phyloP scores from a whole-genome alignment of 1,140 invertebrate species.

The Euglossa dilemma region DNA sequence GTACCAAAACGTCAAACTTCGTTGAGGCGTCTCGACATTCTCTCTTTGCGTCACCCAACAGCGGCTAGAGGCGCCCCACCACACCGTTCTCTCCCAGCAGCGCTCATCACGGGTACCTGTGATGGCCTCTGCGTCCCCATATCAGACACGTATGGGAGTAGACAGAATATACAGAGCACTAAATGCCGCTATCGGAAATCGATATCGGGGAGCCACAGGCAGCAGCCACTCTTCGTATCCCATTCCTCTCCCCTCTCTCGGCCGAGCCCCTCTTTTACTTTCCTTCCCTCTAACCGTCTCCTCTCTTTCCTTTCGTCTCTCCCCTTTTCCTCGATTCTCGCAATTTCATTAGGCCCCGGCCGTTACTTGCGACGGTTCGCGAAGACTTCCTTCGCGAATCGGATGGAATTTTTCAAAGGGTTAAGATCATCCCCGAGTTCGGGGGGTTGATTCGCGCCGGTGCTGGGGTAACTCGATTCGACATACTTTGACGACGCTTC shows the following conservation, averaged over 20 bases:
- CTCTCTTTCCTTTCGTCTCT: slow-evolving; percentile 8
- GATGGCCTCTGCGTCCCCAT: slow-evolving; percentile 66
- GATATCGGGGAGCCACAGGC: slow-evolving; percentile 79
- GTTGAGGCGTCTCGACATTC: slow-evolving; percentile 47
- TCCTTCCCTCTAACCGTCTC: slow-evolving; percentile 18
- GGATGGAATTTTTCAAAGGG: slow-evolving; percentile 54
- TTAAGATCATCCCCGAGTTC: neutral
- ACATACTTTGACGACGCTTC: neutral
- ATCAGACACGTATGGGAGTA: slow-evolving; percentile 77
- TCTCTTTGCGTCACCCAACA: slow-evolving; percentile 64
- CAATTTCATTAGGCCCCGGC: slow-evolving; percentile 56
- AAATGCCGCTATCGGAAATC: slow-evolving; percentile 81
- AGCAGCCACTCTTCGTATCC: slow-evolving; percentile 75
- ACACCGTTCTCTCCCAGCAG: slow-evolving; percentile 18
- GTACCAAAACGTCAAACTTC: slow-evolving; percentile 53
- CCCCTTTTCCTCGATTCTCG: slow-evolving; percentile 24
- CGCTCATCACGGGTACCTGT: slow-evolving; percentile 65
- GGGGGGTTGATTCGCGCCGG: neutral
- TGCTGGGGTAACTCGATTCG: neutral
- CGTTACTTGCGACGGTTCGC: slow-evolving; percentile 23
- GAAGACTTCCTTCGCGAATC: slow-evolving; percentile 20
- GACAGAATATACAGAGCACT: slow-evolving; percentile 80
- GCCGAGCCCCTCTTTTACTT: slow-evolving; percentile 52
- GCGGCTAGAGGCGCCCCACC: slow-evolving; percentile 24
- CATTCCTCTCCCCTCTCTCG: neutral